These are phyloP conservation scores for Lutraria lutraria DNA, from an alignment of 2,888 invertebrate species.

Conservation along the genomic window DNA sequence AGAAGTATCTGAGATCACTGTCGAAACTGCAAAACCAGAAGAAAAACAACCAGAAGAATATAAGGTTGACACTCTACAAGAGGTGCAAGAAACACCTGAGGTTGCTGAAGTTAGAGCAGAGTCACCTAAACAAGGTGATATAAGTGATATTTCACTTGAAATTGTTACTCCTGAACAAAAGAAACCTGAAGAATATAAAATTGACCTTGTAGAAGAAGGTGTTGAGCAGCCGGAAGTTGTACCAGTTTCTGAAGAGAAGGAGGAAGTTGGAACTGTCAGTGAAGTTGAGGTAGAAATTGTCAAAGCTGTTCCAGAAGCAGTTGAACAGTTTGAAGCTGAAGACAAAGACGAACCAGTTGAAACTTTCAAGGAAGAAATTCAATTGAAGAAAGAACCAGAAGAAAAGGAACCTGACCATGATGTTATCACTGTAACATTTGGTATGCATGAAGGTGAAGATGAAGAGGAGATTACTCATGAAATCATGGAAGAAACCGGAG, in stretches of 20 bases:
- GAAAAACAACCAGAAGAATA: slow-evolving; percentile 56
- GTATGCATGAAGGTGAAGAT: slow-evolving; percentile 69
- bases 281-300: slow-evolving; percentile 47
- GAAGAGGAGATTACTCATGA: slow-evolving; percentile 68
- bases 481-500: slow-evolving; percentile 64
- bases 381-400: slow-evolving; percentile 58
- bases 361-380: slow-evolving; percentile 61
- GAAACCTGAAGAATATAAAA: slow-evolving; percentile 55
- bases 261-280: no score
- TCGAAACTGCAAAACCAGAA: slow-evolving; percentile 51
- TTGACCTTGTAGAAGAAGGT: slow-evolving; percentile 22
- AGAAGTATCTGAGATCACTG: slow-evolving; percentile 54
- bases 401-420: slow-evolving; percentile 65
- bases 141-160: slow-evolving; percentile 42
- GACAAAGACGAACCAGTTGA: slow-evolving; percentile 59
- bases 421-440: slow-evolving; percentile 67
- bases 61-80: slow-evolving; percentile 57
- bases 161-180: slow-evolving; percentile 43
- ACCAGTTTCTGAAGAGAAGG: slow-evolving; percentile 43
- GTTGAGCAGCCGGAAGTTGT: neutral
- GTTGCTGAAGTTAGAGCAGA: slow-evolving; percentile 58
- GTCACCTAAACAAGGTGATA: slow-evolving; percentile 47
- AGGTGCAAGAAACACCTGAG: slow-evolving; percentile 48
- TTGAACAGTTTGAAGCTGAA: slow-evolving; percentile 63
- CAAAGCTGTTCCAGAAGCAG: slow-evolving; percentile 53